These are phyloP conservation scores for Naja naja DNA, from an alignment of 2,113 vertebrate genomes.

Conservation along the genomic window DNA sequence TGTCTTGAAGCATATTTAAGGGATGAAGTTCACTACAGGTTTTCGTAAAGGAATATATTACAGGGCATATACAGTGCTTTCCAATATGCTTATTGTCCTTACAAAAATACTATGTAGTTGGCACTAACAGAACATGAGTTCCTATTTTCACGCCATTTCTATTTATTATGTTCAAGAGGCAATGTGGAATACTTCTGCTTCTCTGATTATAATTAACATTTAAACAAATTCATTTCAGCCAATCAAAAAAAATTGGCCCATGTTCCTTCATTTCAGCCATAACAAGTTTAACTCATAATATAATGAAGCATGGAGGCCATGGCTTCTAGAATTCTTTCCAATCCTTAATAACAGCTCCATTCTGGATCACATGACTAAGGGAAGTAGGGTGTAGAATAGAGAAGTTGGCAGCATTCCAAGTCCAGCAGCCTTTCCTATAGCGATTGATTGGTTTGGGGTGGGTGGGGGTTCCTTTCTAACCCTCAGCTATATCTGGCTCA, in stretches of 20 bases:
- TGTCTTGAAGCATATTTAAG: neutral
- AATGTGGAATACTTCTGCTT: neutral
- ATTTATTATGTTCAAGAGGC: neutral
- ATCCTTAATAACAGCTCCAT: neutral
- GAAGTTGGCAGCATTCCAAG: neutral
- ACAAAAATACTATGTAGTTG: neutral
- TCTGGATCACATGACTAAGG: neutral
- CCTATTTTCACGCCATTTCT: neutral
- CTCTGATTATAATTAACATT: neutral
- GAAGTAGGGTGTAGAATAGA: neutral
- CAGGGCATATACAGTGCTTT: neutral
- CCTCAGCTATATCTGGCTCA: neutral
- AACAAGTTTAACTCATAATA: neutral
- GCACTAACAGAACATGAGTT: neutral
- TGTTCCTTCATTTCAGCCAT: neutral
- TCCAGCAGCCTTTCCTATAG: neutral
- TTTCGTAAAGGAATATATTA: neutral
- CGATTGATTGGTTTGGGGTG: neutral
- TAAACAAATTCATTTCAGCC: neutral
- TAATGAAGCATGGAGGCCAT: neutral
- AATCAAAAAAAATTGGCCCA: neutral
- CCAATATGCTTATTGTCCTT: neutral
- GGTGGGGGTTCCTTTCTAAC: neutral
- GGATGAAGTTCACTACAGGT: neutral
- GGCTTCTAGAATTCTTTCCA: neutral